Evolutionary conservation across 2,113 vertebrate genomes (phyloP).

Genomic region (Ochotona princeps): DNA sequence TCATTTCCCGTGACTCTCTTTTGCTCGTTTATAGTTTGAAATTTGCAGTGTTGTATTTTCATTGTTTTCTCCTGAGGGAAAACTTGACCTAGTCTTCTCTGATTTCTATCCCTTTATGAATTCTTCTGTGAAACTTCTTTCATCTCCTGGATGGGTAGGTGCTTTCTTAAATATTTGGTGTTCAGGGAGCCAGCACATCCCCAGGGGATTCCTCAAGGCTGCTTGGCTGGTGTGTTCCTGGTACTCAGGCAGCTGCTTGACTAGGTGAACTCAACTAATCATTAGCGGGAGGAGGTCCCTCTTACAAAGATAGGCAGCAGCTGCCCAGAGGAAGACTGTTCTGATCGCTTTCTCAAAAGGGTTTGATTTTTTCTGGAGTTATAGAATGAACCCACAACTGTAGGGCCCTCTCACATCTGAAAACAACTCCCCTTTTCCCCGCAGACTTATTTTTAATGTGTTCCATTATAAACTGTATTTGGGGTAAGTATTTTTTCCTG

Average conservation of each 20-base stretch:
- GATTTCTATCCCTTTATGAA: not conserved
- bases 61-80: slow-evolving; percentile 15
- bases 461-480: slow-evolving; percentile 1
- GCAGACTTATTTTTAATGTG: not conserved
- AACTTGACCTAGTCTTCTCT: not conserved
- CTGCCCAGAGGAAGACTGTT: not conserved
- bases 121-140: not conserved
- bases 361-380: not conserved
- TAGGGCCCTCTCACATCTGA: not conserved
- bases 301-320: not conserved
- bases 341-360: not conserved
- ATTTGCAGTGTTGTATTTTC: not conserved
- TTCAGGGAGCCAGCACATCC: not conserved
- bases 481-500: not conserved
- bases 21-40: not conserved
- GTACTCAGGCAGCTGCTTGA: not conserved
- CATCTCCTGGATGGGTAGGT: not conserved
- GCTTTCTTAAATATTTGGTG: not conserved
- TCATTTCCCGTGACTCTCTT: not conserved
- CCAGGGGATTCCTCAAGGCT: not conserved
- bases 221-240: not conserved
- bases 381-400: not conserved
- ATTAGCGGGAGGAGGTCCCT: fast-evolving
- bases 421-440: not conserved
- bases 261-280: not conserved